Conservation (phyloP, 2,888 invertebrate species). For the Troides aeacus region DNA sequence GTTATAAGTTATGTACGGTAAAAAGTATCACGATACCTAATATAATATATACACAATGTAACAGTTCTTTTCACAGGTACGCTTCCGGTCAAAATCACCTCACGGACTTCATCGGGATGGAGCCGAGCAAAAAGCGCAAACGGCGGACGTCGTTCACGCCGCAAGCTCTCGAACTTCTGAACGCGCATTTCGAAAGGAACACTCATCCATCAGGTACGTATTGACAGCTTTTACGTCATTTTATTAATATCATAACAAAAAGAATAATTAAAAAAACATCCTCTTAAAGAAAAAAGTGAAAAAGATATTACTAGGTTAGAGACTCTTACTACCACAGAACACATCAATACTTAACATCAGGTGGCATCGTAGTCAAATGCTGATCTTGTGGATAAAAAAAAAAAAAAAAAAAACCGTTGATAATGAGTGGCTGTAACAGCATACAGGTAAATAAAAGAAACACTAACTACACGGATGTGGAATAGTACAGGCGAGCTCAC, state of each 20-base stretch:
- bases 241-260: neutral
- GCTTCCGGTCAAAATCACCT: constrained; percentile 95
- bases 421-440: no score
- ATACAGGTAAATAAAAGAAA: no score
- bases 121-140: constrained; percentile 98
- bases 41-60: neutral
- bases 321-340: no score
- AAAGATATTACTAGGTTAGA: no score
- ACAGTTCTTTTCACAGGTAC: constrained; percentile 83
- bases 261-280: no score
- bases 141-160: constrained; percentile 98
- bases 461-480: no score
- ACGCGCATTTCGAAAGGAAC: constrained; percentile 97
- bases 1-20: neutral
- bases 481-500: no score
- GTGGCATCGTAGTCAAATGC: no score
- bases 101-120: constrained; percentile 97
- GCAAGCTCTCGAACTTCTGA: constrained; percentile 95
- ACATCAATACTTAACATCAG: no score
- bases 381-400: no score
- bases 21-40: neutral
- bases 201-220: constrained; percentile 96
- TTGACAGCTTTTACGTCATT: constrained; percentile 23
- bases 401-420: no score
- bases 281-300: no score